Percentiles rank a stretch among this genome's conserved stretches.
Conservation (phyloP, 2,113 vertebrate species). For the Pardalotus punctatus region DNA sequence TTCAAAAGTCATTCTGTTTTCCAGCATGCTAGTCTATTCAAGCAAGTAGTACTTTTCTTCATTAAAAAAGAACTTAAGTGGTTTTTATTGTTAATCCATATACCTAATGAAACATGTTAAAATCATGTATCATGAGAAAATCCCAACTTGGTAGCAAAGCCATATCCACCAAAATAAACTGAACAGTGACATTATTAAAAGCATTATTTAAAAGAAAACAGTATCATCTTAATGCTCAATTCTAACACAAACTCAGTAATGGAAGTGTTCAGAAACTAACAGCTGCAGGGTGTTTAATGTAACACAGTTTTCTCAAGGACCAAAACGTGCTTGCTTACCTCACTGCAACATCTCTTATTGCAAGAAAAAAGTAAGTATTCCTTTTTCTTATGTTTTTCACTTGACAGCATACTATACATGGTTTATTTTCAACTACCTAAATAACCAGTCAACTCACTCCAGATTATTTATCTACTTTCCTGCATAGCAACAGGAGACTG, state of each 20-base stretch:
- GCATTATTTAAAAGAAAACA: neutral
- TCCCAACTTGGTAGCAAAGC: neutral
- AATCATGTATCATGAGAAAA: neutral
- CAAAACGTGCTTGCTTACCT: neutral
- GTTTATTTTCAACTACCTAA: neutral
- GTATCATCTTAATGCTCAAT: neutral
- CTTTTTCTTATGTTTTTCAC: neutral
- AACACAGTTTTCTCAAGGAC: neutral
- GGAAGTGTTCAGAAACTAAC: neutral
- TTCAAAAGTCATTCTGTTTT: neutral
- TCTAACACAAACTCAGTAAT: neutral
- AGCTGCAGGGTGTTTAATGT: fast-evolving
- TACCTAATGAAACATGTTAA: neutral
- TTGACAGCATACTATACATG: neutral
- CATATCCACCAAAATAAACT: neutral
- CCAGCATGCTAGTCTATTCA: neutral
- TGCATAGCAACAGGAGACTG: neutral
- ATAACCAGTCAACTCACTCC: neutral
- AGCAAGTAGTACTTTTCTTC: neutral
- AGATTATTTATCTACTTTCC: neutral
- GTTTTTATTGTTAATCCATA: neutral
- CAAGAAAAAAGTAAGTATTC: neutral
- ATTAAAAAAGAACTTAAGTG: neutral
- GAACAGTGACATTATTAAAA: neutral
- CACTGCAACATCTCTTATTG: neutral